phyloP scores from a whole-genome alignment of 2,888 invertebrate species.

The Phorcus lineatus region DNA sequence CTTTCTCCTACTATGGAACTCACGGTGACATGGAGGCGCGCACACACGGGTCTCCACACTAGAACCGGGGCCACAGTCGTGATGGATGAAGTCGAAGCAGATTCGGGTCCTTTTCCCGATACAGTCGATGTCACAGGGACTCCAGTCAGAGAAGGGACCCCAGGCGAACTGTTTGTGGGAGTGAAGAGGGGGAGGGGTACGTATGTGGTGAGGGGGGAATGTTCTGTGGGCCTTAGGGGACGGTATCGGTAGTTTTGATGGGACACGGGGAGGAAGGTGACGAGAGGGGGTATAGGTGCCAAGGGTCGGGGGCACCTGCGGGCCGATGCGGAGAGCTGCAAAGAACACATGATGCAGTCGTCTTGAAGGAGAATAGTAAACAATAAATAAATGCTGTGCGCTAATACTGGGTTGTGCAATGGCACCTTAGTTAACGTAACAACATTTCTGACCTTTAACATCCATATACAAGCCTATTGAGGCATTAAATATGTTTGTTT shows the following conservation, averaged over 20 bases:
- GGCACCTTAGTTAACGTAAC: too few species aligned
- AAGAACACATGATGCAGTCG: too few species aligned
- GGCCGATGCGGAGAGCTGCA: too few species aligned
- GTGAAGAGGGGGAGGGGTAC: not conserved
- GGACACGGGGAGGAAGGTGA: not conserved
- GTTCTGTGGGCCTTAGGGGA: not conserved
- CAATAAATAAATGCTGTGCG: too few species aligned
- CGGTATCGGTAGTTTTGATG: not conserved
- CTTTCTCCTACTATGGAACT: not conserved
- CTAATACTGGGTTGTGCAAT: too few species aligned
- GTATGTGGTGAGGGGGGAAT: not conserved
- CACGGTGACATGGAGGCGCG: conserved; percentile 22
- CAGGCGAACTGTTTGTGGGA: conserved; percentile 37
- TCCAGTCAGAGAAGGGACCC: conserved; percentile 49
- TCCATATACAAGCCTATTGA: too few species aligned
- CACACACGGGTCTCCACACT: conserved; percentile 37
- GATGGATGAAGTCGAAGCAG: conserved; percentile 43
- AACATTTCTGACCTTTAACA: too few species aligned
- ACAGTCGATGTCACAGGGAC: conserved; percentile 49
- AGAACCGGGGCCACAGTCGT: conserved; percentile 40
- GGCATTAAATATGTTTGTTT: too few species aligned
- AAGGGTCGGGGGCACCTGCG: too few species aligned
- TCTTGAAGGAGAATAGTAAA: too few species aligned
- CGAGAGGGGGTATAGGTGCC: not conserved
- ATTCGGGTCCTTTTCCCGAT: conserved; percentile 43